Evolutionary conservation across 2,888 invertebrate species (phyloP), one percentile per base, ranked within the genome.

Genomic region (Agrotis ipsilon): DNA sequence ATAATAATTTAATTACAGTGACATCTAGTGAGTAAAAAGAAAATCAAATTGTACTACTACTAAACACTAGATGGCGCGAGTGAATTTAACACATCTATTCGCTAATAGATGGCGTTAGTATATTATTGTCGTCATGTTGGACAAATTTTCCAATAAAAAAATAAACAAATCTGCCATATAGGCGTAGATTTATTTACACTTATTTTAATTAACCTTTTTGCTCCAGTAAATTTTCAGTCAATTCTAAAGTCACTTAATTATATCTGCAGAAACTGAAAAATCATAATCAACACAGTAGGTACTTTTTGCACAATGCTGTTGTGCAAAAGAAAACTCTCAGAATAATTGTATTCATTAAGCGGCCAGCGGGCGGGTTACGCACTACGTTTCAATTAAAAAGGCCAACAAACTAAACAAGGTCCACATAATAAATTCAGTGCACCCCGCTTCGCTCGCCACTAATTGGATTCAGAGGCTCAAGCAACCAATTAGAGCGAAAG

Each of bases 321-420:
- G 19, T 87, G 49, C 32, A 61, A 61, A 76, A 73, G 48, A 67
- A 75, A 69, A 73, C 27, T 65, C 13, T 58, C 13, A 80, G 83
- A 86, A 83, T 84, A 86, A 81, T 80, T 75, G 83, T 87, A 86
- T 88, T 89, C 88, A 92, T 92, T 92, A 91, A 78, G 58, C 75
- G 82, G 63, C 62, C 74, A 81, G 83, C 83, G 82, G 82, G 82
- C 76, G 91, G 90, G 90, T 90, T 92, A 93, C 91, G 91, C 91
- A 92, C 91, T 92, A 92, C 92, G 88, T 94, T 94, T 94, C 94
- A 94, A 94, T 94, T 94, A 92, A 92, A 93, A 92, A 91, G 89
- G 86, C 89, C 86, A 85, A 87, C 91, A 89, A 91, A 93, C 93
- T 93, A 92, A 94, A 93, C 92, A 93, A 92, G 90, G 91, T 89